Conservation (phyloP, 1,140 invertebrate genomes). For the Lanistes nyassanus region DNA sequence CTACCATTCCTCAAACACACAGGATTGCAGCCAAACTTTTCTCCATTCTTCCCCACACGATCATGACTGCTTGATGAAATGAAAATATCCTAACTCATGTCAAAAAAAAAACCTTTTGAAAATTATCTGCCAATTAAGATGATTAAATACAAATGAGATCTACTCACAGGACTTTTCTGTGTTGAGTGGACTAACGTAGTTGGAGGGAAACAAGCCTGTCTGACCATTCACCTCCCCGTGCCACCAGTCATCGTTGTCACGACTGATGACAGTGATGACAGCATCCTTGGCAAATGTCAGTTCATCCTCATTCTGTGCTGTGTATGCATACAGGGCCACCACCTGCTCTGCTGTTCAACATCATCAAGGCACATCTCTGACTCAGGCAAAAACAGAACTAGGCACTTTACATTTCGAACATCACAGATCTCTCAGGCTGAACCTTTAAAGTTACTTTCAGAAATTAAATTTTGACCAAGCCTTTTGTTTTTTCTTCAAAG, state of each 20-base stretch:
- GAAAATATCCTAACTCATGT: too few relatives aligned
- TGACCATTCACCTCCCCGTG: conserved; percentile 87
- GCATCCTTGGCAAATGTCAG: conserved; percentile 93
- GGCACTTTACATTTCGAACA: background rate
- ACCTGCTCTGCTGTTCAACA: conserved; percentile 80
- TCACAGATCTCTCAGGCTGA: background rate
- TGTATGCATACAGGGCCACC: conserved; percentile 91
- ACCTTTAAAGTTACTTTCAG: background rate
- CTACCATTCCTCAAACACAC: too few relatives aligned
- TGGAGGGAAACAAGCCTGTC: conserved; percentile 65
- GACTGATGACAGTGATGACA: conserved; percentile 88
- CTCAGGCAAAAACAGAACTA: background rate
- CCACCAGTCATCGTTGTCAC: conserved; percentile 97
- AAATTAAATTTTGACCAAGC: conserved; percentile 5
- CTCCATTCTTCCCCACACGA: too few relatives aligned
- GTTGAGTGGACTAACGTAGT: conserved; percentile 62
- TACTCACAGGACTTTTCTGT: conserved; percentile 52
- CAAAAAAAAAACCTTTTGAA: too few relatives aligned
- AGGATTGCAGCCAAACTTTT: too few relatives aligned
- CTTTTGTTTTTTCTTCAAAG: background rate
- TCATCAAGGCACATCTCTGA: background rate
- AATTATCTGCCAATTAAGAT: too few relatives aligned
- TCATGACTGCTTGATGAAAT: too few relatives aligned
- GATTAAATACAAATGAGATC: too few relatives aligned
- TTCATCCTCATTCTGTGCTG: conserved; percentile 93